Base-by-base conservation (phyloP, 2,113 vertebrate genomes). In the Etheostoma cragini region DNA sequence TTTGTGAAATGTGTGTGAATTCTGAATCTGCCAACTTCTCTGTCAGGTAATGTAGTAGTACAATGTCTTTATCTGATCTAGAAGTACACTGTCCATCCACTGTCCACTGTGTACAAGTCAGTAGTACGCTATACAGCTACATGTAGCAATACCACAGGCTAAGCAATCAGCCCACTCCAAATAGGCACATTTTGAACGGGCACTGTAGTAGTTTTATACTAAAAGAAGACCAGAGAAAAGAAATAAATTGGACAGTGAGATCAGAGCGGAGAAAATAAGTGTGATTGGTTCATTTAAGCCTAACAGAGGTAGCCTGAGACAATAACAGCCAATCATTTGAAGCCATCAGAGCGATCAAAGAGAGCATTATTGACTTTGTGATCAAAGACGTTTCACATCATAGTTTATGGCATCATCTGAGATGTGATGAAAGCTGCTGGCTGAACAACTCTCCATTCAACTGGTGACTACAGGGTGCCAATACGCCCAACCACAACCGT, bases 211-310 rank as follows among this genome's bases (percentile, higher is more conserved):
- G 38, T 22, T 54, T 24, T 17, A 22, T 12, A 50, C 3, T 21
- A 56, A 56, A 35, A 22, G 5, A 30, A 46, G 13, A 17, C 11
- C 19, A 5, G 10, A 14, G 19, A 33, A 17, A 52, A 14, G 3
- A 35, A 14, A 4, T 22, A 49, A 47, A 49, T n/a, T 33, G 2
- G 8, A 33, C 26, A 52, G 21, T 7, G n/a, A 26, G 11, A 45
- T 2, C 21, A 52, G 47, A 21, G 46, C 10, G 5, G 5, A 26
- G 53, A 56, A 56, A 45, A 56, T 35, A 17, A 62, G 4, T 24
- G 46, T 6, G 65, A 66, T 47, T 30, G 62, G 53, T 58, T 60
- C 13, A 68, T 78, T 61, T 60, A 35, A 77, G 33, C 22, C 12
- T 12, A 57, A 3, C 30, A 45, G 22, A 72, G 42, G 14, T 21